A percentile compares a stretch with the other conserved stretches of the same genome.
Evolutionary conservation across 2,113 vertebrate genomes (phyloP).

Genomic region (Clarias batrachus): DNA sequence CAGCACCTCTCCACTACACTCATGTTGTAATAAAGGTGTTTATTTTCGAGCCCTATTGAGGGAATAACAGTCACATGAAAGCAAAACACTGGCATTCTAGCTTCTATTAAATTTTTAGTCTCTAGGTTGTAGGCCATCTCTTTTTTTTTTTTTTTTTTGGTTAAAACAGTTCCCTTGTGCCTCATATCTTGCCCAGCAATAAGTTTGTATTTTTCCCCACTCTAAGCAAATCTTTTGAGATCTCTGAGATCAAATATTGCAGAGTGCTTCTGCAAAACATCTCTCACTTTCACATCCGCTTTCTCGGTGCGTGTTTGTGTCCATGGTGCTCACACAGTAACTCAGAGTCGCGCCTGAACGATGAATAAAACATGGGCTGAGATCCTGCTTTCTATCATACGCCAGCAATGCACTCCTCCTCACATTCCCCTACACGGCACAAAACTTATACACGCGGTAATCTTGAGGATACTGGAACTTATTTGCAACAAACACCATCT

Average conservation of each 20-base stretch:
- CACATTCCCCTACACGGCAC: slow-evolving; percentile 13
- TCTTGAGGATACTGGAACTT: neutral
- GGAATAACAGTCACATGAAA: slow-evolving; percentile 46
- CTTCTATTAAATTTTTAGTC: slow-evolving; percentile 47
- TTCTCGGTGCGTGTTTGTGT: neutral
- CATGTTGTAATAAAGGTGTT: slow-evolving; percentile 47
- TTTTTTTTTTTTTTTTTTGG: neutral
- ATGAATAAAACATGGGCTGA: slow-evolving; percentile 56
- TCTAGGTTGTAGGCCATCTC: slow-evolving; percentile 35
- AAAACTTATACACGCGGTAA: slow-evolving; percentile 25
- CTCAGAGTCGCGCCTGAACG: slow-evolving; percentile 26
- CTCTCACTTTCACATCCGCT: neutral
- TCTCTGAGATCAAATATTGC: slow-evolving; percentile 41
- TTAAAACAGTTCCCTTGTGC: slow-evolving; percentile 27
- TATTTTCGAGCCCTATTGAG: slow-evolving; percentile 46
- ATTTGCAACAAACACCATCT: slow-evolving; percentile 9
- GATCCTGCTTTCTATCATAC: slow-evolving; percentile 43
- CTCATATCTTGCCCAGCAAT: slow-evolving; percentile 9
- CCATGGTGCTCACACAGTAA: neutral
- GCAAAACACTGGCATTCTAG: slow-evolving; percentile 39
- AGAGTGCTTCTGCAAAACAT: slow-evolving; percentile 20
- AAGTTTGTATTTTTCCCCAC: slow-evolving; percentile 9
- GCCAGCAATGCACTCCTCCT: slow-evolving; percentile 10
- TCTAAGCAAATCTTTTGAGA: slow-evolving; percentile 39
- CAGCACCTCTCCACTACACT: slow-evolving; percentile 35